Percentiles rank a stretch among this genome's conserved stretches.
Evolutionary conservation across 2,797 vertebrate genomes (phyloP).

Genomic region (Dryobates pubescens): DNA sequence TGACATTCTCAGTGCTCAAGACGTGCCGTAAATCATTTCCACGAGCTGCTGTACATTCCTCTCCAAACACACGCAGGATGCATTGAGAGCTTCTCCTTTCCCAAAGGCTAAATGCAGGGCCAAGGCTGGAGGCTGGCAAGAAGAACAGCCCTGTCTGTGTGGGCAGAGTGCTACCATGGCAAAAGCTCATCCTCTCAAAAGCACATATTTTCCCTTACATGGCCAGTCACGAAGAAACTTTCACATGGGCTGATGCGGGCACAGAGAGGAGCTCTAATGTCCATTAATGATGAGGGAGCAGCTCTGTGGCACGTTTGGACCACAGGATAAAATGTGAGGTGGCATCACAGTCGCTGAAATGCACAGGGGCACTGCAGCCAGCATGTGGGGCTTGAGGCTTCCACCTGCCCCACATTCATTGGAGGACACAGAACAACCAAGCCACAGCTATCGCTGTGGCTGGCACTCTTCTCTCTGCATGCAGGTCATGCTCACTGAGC

Average conservation of each 20-base stretch:
- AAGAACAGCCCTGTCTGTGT: neutral
- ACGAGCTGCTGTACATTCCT: conserved; percentile 3
- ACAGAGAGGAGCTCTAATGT: neutral
- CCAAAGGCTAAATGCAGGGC: neutral
- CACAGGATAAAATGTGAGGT: neutral
- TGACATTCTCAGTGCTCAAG: neutral
- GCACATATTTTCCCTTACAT: conserved; percentile 71
- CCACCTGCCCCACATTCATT: neutral
- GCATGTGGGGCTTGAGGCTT: fast-evolving
- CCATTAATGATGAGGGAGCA: neutral
- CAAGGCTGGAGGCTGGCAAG: neutral
- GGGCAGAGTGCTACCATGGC: conserved; percentile 3
- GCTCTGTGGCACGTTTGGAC: neutral
- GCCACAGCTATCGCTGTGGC: fast-evolving
- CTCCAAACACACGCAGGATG: neutral
- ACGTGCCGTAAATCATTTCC: neutral
- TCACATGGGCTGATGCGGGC: neutral
- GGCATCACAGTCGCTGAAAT: neutral
- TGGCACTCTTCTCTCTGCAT: fast-evolving
- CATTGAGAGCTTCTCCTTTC: neutral
- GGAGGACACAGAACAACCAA: neutral
- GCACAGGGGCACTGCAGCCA: neutral
- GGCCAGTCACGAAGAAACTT: conserved; percentile 21
- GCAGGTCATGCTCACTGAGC: neutral
- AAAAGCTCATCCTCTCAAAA: conserved; percentile 4